Evolutionary conservation across 92 coral and sea anemone species (phyloP), one percentile per base, ranked within the genome.

Genomic region (Phenganax marumi): DNA sequence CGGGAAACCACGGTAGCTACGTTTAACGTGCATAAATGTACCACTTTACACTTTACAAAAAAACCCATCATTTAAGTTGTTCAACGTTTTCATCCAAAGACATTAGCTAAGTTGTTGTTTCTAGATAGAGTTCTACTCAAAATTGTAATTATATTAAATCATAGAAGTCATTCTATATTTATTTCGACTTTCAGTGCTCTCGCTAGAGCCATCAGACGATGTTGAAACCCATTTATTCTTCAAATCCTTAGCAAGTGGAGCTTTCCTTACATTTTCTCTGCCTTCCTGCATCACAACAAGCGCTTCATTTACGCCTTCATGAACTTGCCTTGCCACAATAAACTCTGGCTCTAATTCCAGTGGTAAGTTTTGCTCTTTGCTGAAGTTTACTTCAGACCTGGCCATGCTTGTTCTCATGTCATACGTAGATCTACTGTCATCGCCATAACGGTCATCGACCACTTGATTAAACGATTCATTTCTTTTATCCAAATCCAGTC

Each of bases 81-180:
- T 19, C 39, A 66, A n/a, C 12, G 13, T 49, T 66, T 66, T 66
- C 26, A 66, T 33, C 26, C 43, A 24, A 25, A 25, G 72, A 66
- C 48, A 33, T 24, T 66, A n/a, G n/a, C n/a, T n/a, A 24, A 66
- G 43, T 66, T 33, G 3, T 33, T 33, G 43, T 33, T 33, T 33
- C 43, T 33, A 33, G 5, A 1, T 33, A 33, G 43, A 33, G 43
- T 33, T 33, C 43, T 33, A 33, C 43, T 33, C 43, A 33, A 33
- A 33, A 69, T 12, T 24, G 0, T 12, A 1, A 63, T 63, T 10
- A 63, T 10, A 49, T 52, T 19, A 78, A 33, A 78, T 78, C 58
- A 78, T 46, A 13, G 83, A 78, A 8, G 83, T 78, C 50, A 78
- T 62, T 60, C 73, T 65, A 13, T 78, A 78, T 49, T 78, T 61